Conservation (phyloP, 2,113 vertebrate genomes). For the Epinephelus fuscoguttatus region DNA sequence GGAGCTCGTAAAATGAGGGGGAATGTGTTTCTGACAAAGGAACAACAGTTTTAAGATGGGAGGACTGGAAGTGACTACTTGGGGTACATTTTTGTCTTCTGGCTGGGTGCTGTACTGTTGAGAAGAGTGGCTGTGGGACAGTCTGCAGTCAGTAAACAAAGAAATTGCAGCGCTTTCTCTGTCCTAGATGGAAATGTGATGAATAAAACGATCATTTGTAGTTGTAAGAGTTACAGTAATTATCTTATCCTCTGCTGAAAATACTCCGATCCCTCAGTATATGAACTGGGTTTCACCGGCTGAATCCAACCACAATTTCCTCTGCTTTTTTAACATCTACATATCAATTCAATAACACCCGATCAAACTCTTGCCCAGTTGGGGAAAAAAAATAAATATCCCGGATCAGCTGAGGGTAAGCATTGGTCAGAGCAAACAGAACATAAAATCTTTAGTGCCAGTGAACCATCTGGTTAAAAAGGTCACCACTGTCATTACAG, state of each 20-base stretch:
- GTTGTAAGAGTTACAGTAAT: background rate
- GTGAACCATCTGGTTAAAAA: conserved; percentile 55
- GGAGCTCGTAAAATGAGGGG: background rate
- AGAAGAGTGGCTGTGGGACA: background rate
- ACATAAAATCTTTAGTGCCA: conserved; percentile 26
- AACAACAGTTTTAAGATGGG: background rate
- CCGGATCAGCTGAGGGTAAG: background rate
- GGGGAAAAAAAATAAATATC: conserved; percentile 18
- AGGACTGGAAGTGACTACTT: background rate
- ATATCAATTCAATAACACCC: conserved; percentile 3
- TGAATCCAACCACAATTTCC: background rate
- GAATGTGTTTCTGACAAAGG: background rate
- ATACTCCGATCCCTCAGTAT: no score
- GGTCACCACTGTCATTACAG: conserved; percentile 42
- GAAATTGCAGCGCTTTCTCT: background rate
- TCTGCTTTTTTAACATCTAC: conserved; percentile 44
- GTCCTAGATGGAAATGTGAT: background rate
- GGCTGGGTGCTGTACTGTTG: background rate
- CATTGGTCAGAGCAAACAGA: conserved; percentile 43
- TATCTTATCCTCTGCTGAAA: no score
- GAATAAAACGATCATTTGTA: background rate
- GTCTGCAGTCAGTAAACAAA: background rate
- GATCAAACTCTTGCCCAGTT: conserved; percentile 14
- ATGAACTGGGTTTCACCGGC: background rate
- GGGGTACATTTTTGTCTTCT: conserved; percentile 15